A percentile compares a stretch with the other conserved stretches of the same genome.
Conservation (phyloP, 2,888 invertebrate species). For the Cephus nigrinus region DNA sequence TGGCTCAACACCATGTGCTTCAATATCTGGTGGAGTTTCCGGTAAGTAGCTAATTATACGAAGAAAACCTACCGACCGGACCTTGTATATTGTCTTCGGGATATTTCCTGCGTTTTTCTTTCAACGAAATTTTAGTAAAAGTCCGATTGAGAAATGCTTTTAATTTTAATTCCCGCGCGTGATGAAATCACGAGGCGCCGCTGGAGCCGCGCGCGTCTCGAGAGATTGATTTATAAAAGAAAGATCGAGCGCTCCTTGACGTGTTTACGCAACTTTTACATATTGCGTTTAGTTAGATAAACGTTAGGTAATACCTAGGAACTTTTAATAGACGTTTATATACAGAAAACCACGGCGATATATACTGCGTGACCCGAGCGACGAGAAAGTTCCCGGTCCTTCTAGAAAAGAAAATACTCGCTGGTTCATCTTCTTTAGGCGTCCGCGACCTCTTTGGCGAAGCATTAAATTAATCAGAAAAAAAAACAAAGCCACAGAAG, state of each 20-base stretch:
- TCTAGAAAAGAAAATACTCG: background rate
- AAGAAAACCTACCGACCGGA: conserved; percentile 1
- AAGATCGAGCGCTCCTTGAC: background rate
- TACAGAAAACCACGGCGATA: background rate
- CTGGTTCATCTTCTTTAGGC: background rate
- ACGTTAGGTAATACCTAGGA: background rate
- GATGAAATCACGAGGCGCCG: background rate
- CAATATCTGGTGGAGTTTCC: conserved; percentile 94
- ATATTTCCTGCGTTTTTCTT: background rate
- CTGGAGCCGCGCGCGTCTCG: background rate
- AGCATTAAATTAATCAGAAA: background rate
- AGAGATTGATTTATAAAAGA: background rate
- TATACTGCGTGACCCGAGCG: background rate
- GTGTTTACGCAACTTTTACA: conserved; percentile 3
- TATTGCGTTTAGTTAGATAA: background rate
- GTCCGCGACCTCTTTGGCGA: background rate
- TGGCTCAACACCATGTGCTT: conserved; percentile 96
- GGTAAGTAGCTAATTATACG: conserved; percentile 70
- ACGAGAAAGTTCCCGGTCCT: background rate
- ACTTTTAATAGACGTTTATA: background rate
- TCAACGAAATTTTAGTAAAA: background rate
- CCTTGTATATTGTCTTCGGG: background rate
- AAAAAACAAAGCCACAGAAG: background rate
- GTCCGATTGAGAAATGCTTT: background rate
- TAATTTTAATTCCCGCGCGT: background rate